phyloP scores from a whole-genome alignment of 2,113 vertebrate genomes.

The Rhynchomys soricoides region DNA sequence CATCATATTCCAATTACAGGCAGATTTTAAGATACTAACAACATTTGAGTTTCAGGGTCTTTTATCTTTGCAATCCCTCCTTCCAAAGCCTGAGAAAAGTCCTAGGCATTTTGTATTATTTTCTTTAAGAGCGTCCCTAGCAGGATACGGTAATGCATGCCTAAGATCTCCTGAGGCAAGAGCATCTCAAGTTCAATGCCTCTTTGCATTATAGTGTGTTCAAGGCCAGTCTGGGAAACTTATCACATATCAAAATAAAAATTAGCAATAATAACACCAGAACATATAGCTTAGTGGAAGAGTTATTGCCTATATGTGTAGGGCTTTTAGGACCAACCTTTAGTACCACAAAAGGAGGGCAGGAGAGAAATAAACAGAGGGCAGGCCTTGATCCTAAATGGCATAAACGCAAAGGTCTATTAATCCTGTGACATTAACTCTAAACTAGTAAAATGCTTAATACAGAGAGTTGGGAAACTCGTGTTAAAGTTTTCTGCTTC shows the following conservation, averaged over 20 bases:
- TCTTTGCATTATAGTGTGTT: not conserved
- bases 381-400: not conserved
- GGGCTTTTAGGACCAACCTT: not conserved
- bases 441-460: slow-evolving; percentile 16
- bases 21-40: slow-evolving; percentile 40
- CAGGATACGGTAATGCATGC: too few relatives aligned
- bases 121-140: not conserved
- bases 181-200: not conserved
- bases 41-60: not conserved
- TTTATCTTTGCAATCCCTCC: not conserved
- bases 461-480: not conserved
- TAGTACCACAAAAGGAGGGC: not conserved
- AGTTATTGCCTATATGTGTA: not conserved
- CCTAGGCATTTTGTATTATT: not conserved
- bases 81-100: slow-evolving; percentile 1
- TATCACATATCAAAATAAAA: not conserved
- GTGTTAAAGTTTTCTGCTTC: slow-evolving; percentile 39
- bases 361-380: not conserved
- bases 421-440: not conserved
- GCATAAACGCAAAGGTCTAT: not conserved
- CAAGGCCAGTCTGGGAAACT: not conserved
- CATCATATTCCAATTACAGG: not conserved
- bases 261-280: not conserved
- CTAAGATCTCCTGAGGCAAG: not conserved
- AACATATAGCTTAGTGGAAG: not conserved